phyloP scores from a whole-genome alignment of 2,797 vertebrate species.

The Dallia pectoralis region DNA sequence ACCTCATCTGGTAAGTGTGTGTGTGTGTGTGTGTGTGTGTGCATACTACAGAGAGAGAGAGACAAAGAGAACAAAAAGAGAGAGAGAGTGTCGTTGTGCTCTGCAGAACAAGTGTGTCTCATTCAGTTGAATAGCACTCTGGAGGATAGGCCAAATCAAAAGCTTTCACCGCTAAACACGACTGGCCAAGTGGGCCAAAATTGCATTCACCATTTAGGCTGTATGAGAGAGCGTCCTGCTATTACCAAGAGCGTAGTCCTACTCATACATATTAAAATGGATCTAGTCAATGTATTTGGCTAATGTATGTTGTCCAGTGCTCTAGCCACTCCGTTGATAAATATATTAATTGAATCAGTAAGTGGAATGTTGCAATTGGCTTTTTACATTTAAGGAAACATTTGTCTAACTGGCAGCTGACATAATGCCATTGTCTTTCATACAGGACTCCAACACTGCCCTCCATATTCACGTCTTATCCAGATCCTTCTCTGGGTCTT shows the following conservation, averaged over 20 bases:
- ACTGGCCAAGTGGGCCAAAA: constrained; percentile 63
- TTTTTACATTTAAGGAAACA: constrained; percentile 1
- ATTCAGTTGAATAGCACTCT: constrained; percentile 74
- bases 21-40: constrained; percentile 4
- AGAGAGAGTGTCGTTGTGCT: constrained; percentile 65
- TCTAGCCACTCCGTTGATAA: neutral
- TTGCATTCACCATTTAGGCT: constrained; percentile 56
- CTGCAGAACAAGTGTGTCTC: constrained; percentile 72
- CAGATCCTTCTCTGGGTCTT: constrained; percentile 54
- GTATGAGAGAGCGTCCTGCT: constrained; percentile 35
- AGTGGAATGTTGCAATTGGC: neutral
- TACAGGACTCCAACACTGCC: constrained; percentile 14
- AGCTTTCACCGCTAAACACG: constrained; percentile 72
- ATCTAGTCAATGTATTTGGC: neutral
- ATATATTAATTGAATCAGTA: neutral
- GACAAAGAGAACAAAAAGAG: constrained; percentile 20
- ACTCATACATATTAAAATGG: constrained; percentile 22
- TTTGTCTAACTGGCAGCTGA: neutral
- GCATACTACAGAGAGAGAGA: constrained; percentile 1
- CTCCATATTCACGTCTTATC: constrained; percentile 44
- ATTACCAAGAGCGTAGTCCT: constrained; percentile 40
- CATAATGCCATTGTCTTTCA: neutral
- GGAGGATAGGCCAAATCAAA: constrained; percentile 75
- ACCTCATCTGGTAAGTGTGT: constrained; percentile 63
- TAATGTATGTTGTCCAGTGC: neutral